Evolutionary conservation across 2,888 invertebrate species (phyloP).

Genomic region (Alloplasta piceator): DNA sequence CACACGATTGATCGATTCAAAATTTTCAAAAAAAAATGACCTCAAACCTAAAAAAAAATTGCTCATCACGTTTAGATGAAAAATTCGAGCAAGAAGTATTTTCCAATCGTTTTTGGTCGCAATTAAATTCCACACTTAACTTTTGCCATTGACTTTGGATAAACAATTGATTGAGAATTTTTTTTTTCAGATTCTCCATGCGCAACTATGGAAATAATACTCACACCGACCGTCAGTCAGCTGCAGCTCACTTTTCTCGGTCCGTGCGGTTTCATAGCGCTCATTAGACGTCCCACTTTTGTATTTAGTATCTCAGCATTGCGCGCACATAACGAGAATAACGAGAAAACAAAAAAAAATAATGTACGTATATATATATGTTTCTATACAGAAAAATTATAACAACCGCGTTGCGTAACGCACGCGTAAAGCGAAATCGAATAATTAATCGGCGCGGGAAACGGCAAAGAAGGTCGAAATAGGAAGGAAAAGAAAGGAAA

Average conservation of each 20-base stretch:
- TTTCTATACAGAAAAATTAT: not conserved
- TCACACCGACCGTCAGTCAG: conserved; percentile 69
- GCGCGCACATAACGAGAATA: conserved; percentile 24
- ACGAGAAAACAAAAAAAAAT: not conserved
- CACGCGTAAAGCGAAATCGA: not conserved
- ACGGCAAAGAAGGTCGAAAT: not conserved
- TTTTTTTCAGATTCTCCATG: too few species aligned
- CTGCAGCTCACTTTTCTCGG: conserved; percentile 63
- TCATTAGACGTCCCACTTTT: conserved; percentile 49
- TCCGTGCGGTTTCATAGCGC: conserved; percentile 64
- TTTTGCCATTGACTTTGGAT: too few species aligned
- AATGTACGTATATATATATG: conserved; percentile 2
- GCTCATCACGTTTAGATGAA: too few species aligned
- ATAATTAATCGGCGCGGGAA: not conserved
- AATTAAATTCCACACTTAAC: too few species aligned
- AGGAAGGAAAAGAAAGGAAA: not conserved
- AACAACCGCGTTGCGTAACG: not conserved
- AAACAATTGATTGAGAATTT: too few species aligned
- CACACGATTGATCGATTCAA: too few species aligned
- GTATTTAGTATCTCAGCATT: conserved; percentile 45
- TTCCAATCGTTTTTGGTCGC: too few species aligned
- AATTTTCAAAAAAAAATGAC: too few species aligned
- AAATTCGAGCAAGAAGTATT: too few species aligned
- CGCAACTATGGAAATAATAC: conserved; percentile 47
- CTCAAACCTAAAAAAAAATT: too few species aligned